phyloP scores from a whole-genome alignment of 2,113 vertebrate species.

The Lagopus leucura region DNA sequence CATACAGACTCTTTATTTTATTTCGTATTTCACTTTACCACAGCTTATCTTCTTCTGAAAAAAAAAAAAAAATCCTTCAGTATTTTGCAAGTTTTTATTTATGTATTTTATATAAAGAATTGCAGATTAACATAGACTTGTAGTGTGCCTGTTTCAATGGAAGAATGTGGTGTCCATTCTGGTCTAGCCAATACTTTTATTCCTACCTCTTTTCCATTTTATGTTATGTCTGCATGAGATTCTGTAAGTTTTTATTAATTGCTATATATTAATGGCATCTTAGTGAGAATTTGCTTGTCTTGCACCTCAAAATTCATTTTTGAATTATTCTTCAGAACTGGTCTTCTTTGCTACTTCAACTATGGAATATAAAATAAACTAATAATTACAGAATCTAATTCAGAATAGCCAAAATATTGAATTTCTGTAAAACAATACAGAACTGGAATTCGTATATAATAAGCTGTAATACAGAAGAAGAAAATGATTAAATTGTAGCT shows the following conservation, averaged over 20 bases:
- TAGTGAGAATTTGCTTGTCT: background rate
- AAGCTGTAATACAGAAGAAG: constrained; percentile 47
- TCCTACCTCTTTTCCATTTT: background rate
- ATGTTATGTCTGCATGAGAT: background rate
- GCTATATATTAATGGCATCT: background rate
- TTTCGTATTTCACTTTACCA: background rate
- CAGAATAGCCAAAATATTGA: constrained; percentile 42
- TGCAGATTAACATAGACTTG: background rate
- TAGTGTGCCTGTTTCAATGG: background rate
- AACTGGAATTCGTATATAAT: constrained; percentile 32
- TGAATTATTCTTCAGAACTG: background rate
- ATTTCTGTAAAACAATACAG: constrained; percentile 45
- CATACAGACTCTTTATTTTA: background rate
- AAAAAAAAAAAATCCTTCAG: background rate
- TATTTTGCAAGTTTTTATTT: background rate
- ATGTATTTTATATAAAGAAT: background rate
- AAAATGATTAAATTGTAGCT: constrained; percentile 46
- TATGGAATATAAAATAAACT: constrained; percentile 32
- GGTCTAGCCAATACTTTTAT: background rate
- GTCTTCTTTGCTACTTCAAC: background rate
- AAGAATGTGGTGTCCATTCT: background rate
- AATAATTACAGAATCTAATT: constrained; percentile 13
- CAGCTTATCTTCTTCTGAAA: background rate
- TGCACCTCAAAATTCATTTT: background rate
- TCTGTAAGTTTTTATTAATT: background rate